A percentile compares a stretch with the other conserved stretches of the same genome.
phyloP scores from a whole-genome alignment of 2,113 vertebrate genomes.

The Machaerirhynchus nigripectus region DNA sequence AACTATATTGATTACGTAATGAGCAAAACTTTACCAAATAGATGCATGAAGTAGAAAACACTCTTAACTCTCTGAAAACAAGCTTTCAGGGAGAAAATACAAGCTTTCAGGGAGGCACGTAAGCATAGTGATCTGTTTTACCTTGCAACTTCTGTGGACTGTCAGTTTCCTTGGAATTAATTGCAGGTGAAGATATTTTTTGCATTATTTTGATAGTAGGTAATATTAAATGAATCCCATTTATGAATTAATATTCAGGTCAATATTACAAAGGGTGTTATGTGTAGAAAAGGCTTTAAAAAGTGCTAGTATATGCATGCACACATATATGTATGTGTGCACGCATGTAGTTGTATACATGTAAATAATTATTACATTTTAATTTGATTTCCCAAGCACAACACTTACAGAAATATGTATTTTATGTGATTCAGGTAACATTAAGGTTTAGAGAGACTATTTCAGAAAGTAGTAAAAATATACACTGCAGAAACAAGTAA shows the following conservation, averaged over 20 bases:
- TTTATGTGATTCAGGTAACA: background rate
- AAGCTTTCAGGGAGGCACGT: background rate
- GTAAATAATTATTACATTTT: background rate
- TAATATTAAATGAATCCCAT: background rate
- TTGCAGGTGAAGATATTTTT: background rate
- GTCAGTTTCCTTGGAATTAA: background rate
- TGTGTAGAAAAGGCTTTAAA: background rate
- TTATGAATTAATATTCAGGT: background rate
- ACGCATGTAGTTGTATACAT: too few relatives aligned
- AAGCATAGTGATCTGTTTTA: background rate
- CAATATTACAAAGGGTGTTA: background rate
- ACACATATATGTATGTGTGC: fast-evolving
- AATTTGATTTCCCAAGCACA: background rate
- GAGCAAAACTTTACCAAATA: background rate
- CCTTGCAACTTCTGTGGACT: background rate
- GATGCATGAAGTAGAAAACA: background rate
- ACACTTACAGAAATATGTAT: background rate
- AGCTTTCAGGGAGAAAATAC: background rate
- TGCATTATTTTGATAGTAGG: background rate
- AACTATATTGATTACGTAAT: background rate
- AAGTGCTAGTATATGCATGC: fast-evolving
- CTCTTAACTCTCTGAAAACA: background rate
- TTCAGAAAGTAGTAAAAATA: background rate
- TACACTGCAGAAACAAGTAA: background rate
- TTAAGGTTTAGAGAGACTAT: background rate